These are phyloP conservation scores for Sphaerophoria rueppellii DNA, from an alignment of 2,888 invertebrate species.

Conservation along the genomic window DNA sequence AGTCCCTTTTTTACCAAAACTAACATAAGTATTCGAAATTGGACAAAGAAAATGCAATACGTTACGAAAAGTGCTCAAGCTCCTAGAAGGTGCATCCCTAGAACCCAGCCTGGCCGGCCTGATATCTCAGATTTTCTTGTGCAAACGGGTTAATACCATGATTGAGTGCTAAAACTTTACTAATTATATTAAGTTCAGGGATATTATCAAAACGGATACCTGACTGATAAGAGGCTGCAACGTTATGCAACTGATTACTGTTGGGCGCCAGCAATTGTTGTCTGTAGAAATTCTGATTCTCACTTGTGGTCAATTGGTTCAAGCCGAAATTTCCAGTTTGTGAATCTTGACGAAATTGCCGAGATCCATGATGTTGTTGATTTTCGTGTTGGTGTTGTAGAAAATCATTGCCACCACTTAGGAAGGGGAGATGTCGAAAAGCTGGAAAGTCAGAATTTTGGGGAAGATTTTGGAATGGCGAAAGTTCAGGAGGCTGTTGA, in stretches of 20 bases:
- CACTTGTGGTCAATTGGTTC: slow-evolving; percentile 81
- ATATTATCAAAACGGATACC: slow-evolving; percentile 83
- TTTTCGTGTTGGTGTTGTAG: slow-evolving; percentile 78
- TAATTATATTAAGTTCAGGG: slow-evolving; percentile 91
- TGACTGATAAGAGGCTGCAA: slow-evolving; percentile 84
- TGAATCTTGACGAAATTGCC: slow-evolving; percentile 84
- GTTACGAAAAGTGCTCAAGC: slow-evolving; percentile 54
- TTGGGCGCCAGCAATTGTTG: slow-evolving; percentile 79
- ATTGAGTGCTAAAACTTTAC: slow-evolving; percentile 90
- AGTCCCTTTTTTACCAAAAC: background rate
- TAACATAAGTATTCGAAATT: slow-evolving; percentile 4
- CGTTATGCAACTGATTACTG: slow-evolving; percentile 79
- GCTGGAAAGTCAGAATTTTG: slow-evolving; percentile 76
- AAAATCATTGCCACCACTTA: slow-evolving; percentile 68
- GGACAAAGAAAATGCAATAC: slow-evolving; percentile 30
- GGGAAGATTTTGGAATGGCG: slow-evolving; percentile 77
- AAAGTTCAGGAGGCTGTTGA: slow-evolving; percentile 75
- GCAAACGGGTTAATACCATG: slow-evolving; percentile 85
- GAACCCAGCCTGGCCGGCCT: slow-evolving; percentile 76
- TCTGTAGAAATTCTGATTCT: slow-evolving; percentile 80
- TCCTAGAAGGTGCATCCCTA: slow-evolving; percentile 74
- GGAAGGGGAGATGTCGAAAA: slow-evolving; percentile 75
- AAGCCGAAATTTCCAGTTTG: slow-evolving; percentile 86
- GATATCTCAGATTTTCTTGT: slow-evolving; percentile 79
- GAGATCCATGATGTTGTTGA: slow-evolving; percentile 77